Percentiles rank a stretch among this genome's conserved stretches.
Evolutionary conservation across 2,797 vertebrate species (phyloP).

Genomic region (Eleutherodactylus coqui): DNA sequence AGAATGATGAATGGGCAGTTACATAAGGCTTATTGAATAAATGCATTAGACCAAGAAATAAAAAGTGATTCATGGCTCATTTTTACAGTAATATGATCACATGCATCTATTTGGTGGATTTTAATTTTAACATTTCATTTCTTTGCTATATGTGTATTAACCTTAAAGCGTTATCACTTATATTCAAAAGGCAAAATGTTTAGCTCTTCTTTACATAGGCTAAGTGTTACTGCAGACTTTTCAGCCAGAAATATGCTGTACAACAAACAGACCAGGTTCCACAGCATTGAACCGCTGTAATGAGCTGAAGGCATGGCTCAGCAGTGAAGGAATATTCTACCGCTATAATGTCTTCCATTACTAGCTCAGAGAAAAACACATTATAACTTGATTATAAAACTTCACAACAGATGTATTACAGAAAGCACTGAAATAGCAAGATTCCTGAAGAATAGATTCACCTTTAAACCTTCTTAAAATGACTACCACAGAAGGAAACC

Average conservation of each 20-base stretch:
- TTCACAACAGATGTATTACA: slow-evolving; percentile 53
- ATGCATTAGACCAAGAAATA: slow-evolving; percentile 45
- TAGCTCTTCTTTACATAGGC: slow-evolving; percentile 26
- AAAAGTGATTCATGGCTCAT: slow-evolving; percentile 39
- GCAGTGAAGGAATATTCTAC: slow-evolving; percentile 48
- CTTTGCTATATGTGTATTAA: slow-evolving; percentile 22
- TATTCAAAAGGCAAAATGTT: slow-evolving; percentile 31
- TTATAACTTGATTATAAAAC: slow-evolving; percentile 54
- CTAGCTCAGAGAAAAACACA: slow-evolving; percentile 46
- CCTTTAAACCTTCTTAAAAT: slow-evolving; percentile 49
- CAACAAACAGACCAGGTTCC: slow-evolving; percentile 46
- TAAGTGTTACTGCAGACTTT: slow-evolving; percentile 35
- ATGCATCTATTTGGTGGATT: slow-evolving; percentile 25
- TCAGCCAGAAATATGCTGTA: slow-evolving; percentile 33
- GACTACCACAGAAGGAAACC: slow-evolving; percentile 33
- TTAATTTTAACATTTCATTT: slow-evolving; percentile 31
- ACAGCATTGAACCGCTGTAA: slow-evolving; percentile 36
- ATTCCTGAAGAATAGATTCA: slow-evolving; percentile 25
- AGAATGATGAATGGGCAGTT: slow-evolving; percentile 33
- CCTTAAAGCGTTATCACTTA: slow-evolving; percentile 3
- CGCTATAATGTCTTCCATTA: slow-evolving; percentile 35
- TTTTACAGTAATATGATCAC: slow-evolving; percentile 37
- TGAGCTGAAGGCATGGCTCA: slow-evolving; percentile 51
- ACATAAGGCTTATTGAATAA: slow-evolving; percentile 45
- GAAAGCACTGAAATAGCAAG: slow-evolving; percentile 29